Conservation (phyloP, 1,140 invertebrate genomes). For the Bombus vancouverensis region DNA sequence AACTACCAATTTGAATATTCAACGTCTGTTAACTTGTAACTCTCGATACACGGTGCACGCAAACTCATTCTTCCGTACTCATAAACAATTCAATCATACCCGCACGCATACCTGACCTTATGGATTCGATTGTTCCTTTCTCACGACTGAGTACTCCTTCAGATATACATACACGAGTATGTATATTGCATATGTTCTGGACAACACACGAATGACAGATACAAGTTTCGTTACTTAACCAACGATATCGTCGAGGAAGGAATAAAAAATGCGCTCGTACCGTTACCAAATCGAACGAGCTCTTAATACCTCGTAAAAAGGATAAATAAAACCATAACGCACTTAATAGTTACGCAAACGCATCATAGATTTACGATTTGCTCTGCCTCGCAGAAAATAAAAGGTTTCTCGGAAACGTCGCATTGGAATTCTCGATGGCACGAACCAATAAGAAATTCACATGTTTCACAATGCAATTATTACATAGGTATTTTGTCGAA, state of each 20-base stretch:
- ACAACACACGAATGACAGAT: constrained; percentile 37
- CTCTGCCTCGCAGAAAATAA: background rate
- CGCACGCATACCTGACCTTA: constrained; percentile 10
- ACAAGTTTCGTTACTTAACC: constrained; percentile 46
- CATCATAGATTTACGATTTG: background rate
- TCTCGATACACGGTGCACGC: background rate
- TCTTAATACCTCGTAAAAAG: constrained; percentile 28
- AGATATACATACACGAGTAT: background rate
- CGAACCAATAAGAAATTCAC: background rate
- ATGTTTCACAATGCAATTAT: background rate
- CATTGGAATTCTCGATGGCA: background rate
- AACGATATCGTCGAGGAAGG: background rate
- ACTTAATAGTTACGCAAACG: background rate
- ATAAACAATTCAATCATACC: constrained; percentile 28
- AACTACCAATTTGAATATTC: background rate
- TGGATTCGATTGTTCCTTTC: constrained; percentile 43
- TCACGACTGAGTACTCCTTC: constrained; percentile 38
- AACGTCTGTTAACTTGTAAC: background rate
- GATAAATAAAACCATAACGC: background rate
- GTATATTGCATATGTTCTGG: background rate
- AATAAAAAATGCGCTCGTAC: background rate
- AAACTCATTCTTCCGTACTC: background rate
- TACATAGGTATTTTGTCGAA: background rate
- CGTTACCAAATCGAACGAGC: constrained; percentile 13
- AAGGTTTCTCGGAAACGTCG: background rate